Base-by-base conservation (phyloP, 1,140 invertebrate species). In the Drosophila bocki region DNA sequence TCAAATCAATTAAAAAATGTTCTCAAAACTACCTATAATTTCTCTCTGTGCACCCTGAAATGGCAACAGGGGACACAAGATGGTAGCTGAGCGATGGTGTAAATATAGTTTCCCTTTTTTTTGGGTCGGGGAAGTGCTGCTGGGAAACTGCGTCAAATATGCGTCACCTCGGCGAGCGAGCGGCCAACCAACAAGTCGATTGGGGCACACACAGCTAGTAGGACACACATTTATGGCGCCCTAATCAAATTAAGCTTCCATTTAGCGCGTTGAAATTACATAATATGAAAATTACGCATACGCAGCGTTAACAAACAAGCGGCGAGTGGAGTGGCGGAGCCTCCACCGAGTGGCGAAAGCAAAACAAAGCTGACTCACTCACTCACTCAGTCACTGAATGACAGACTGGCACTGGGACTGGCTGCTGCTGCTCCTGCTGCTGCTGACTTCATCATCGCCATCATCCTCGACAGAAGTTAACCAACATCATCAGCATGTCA, bases 281-380 rank as follows among this genome's bases (percentile, higher is more conserved):
- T 90, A 90, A 90, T 80, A 85, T 78, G 74, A 75, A 88, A 85
- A 90, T 90, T 90, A 88, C 85, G 84, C 84, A 88, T 79, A 88
- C 83, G 84, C 83, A 83, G 41, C 77, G 58, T 80, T 44, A 64
- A 37, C 75, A 60, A 64, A 80, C 78, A 70, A 70, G 60, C 41
- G 33, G 64, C 56, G 64, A 45, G 53, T 70, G 65, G 44, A 56
- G 48, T 61, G 58, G 56, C 7, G 58, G 56, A 12, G 19, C 2
- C 44, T 45, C 19, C 44, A 2, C 19, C 12, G 44, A 42, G 33
- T 54, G 51, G 19, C 45, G 41, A 61, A 37, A 64, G 29, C 64
- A 53, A 78, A 82, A 75, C 68, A 82, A 78, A 82, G 63, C 82
- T 75, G 78, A 78, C 75, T 77, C 65, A 72, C 71, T 61, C 70